Evolutionary conservation across 2,888 invertebrate genomes (phyloP).

Genomic region (Netelia melanura): DNA sequence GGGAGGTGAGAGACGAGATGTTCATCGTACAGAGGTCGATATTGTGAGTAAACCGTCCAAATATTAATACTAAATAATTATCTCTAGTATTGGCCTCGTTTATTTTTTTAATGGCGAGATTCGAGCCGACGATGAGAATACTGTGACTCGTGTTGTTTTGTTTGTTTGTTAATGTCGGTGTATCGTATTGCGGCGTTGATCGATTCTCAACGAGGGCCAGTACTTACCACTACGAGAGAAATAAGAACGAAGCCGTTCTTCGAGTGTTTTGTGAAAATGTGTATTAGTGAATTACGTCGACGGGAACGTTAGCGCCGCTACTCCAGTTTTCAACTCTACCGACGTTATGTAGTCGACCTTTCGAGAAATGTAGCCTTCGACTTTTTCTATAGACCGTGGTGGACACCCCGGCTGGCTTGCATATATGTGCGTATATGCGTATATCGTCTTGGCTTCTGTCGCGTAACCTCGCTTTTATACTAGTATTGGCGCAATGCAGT

Average conservation of each 20-base stretch:
- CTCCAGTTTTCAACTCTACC: not conserved
- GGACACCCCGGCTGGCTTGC: not conserved
- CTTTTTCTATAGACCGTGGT: conserved; percentile 6
- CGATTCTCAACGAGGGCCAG: not conserved
- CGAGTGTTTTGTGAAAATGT: not conserved
- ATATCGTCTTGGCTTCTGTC: not conserved
- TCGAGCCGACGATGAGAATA: not conserved
- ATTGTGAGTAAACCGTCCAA: conserved; percentile 75
- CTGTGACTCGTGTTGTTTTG: not conserved
- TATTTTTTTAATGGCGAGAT: not conserved
- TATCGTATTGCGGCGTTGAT: not conserved
- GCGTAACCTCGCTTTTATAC: conserved; percentile 48
- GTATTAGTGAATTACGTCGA: conserved; percentile 12
- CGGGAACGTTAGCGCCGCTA: not conserved
- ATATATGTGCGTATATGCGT: not conserved
- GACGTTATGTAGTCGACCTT: conserved; percentile 34
- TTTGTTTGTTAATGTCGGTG: not conserved
- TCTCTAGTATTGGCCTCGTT: not conserved
- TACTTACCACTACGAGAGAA: not conserved
- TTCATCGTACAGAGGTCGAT: conserved; percentile 80
- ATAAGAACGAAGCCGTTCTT: not conserved
- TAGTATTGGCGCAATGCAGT: conserved; percentile 75
- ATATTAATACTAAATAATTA: not conserved
- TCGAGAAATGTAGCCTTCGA: conserved; percentile 39
- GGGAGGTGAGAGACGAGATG: conserved; percentile 76